Conservation (phyloP, 2,797 vertebrate species). For the Hemitrygon akajei region DNA sequence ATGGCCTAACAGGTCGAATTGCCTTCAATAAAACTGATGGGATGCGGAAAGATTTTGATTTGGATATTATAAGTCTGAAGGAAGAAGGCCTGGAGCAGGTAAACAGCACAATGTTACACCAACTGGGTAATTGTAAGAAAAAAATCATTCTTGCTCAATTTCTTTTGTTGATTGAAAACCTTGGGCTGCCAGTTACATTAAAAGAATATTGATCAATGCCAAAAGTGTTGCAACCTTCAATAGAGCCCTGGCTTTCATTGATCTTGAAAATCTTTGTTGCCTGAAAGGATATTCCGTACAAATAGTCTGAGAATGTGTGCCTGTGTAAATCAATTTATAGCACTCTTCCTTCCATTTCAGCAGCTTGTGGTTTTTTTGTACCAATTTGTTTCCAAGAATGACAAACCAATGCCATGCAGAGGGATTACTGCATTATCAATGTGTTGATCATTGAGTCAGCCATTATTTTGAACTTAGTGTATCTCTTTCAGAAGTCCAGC, state of each 20-base stretch:
- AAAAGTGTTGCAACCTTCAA: neutral
- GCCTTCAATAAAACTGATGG: constrained; percentile 90
- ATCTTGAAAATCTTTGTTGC: neutral
- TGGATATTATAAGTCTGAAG: constrained; percentile 95
- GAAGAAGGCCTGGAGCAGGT: constrained; percentile 96
- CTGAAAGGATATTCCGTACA: neutral
- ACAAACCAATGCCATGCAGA: neutral
- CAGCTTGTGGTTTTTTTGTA: neutral
- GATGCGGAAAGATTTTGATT: constrained; percentile 89
- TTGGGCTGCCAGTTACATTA: too few relatives aligned
- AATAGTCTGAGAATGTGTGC: neutral
- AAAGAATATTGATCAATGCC: neutral
- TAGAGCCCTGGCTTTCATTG: neutral
- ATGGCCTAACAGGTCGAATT: constrained; percentile 88
- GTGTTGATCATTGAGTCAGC: neutral
- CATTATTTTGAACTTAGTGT: neutral
- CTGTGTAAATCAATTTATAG: neutral
- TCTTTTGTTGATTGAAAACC: neutral
- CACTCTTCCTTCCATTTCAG: neutral
- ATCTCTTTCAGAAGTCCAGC: neutral
- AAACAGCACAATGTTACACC: constrained; percentile 42
- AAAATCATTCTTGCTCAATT: neutral
- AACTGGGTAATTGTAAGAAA: neutral
- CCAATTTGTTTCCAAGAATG: neutral
- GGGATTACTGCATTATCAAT: neutral